Evolutionary conservation across 2,113 vertebrate species (phyloP).

Genomic region (Pachypanchax playfairii): DNA sequence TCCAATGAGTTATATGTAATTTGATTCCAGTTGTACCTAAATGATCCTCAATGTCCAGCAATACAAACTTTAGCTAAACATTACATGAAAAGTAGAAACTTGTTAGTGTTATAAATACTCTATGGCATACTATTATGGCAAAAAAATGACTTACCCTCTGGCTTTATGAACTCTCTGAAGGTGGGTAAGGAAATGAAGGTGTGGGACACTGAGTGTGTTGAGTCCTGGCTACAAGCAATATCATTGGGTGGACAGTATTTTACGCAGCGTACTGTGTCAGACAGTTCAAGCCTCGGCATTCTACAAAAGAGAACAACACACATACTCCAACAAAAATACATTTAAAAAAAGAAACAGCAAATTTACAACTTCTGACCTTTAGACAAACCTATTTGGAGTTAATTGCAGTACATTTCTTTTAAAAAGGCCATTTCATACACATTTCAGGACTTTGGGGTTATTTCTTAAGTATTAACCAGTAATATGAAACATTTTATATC

Average conservation of each 20-base stretch:
- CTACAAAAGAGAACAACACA: slow-evolving; percentile 54
- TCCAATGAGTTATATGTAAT: too few relatives aligned
- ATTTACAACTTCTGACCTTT: slow-evolving; percentile 48
- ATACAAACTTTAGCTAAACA: too few relatives aligned
- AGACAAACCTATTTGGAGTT: slow-evolving; percentile 37
- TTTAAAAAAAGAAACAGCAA: slow-evolving; percentile 4
- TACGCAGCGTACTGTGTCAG: slow-evolving; percentile 89
- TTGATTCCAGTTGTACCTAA: too few relatives aligned
- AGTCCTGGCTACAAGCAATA: slow-evolving; percentile 84
- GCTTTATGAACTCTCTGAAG: slow-evolving; percentile 88
- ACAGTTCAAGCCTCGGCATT: slow-evolving; percentile 80
- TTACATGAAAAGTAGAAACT: too few relatives aligned
- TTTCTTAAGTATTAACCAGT: too few relatives aligned
- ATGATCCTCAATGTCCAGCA: too few relatives aligned
- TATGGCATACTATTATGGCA: too few relatives aligned
- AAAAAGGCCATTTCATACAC: too few relatives aligned
- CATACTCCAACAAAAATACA: slow-evolving; percentile 9
- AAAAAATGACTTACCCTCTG: slow-evolving; percentile 84
- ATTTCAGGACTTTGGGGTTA: too few relatives aligned
- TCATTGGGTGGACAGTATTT: slow-evolving; percentile 89
- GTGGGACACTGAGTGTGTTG: slow-evolving; percentile 89
- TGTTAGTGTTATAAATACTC: too few relatives aligned
- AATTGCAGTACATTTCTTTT: too few relatives aligned
- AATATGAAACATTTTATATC: too few relatives aligned
- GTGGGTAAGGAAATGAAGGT: slow-evolving; percentile 94